phyloP scores from a whole-genome alignment of 1,140 invertebrate genomes.

The Drosophila arizonae region DNA sequence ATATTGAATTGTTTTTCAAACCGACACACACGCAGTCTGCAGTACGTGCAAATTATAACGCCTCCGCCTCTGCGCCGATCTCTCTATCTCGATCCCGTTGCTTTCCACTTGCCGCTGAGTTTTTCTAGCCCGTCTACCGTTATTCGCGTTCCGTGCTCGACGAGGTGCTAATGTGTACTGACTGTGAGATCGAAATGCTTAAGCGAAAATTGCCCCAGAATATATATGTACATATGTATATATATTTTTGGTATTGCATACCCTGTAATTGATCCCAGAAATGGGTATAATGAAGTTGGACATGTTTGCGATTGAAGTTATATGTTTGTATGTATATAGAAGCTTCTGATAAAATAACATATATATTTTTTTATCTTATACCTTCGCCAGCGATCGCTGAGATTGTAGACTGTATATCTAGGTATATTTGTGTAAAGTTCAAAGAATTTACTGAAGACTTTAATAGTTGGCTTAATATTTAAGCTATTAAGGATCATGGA shows the following conservation, averaged over 20 bases:
- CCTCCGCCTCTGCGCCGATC: background rate
- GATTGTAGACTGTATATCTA: too few species aligned
- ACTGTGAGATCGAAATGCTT: constrained; percentile 28
- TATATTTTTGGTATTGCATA: background rate
- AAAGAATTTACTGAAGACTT: too few species aligned
- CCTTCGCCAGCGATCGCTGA: too few species aligned
- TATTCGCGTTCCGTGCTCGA: constrained; percentile 45
- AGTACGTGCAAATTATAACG: constrained; percentile 59
- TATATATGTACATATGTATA: constrained; percentile 9
- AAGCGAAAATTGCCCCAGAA: constrained; percentile 10
- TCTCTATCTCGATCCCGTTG: background rate
- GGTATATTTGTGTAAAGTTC: background rate
- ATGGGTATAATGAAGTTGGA: background rate
- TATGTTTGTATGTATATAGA: too few species aligned
- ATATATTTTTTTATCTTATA: too few species aligned
- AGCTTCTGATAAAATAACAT: too few species aligned
- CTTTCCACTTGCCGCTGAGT: background rate
- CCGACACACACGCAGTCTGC: constrained; percentile 13
- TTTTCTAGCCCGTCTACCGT: constrained; percentile 23
- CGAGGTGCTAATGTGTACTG: constrained; percentile 62
- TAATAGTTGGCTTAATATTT: too few species aligned
- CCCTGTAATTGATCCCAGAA: background rate
- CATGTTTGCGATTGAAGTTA: background rate
- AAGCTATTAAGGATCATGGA: too few species aligned
- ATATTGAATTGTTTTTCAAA: constrained; percentile 59